Evolutionary conservation across 2,888 invertebrate species (phyloP).

Genomic region (Drosophila mimetica): DNA sequence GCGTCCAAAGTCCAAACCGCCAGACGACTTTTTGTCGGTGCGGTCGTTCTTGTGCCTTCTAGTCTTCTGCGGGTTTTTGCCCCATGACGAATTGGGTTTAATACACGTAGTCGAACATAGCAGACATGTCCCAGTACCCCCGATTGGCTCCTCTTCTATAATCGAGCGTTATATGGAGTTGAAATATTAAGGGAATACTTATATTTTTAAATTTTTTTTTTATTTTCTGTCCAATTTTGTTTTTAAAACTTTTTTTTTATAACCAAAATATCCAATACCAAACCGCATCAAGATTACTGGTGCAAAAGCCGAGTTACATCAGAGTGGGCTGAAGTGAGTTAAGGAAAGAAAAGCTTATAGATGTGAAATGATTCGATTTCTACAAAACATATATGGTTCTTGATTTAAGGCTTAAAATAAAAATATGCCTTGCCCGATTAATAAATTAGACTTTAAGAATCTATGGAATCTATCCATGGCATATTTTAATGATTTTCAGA

Average conservation of each 20-base stretch:
- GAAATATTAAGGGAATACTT: neutral
- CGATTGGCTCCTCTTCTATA: neutral
- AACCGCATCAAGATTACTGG: neutral
- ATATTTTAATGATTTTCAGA: neutral
- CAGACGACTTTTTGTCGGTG: conserved; percentile 44
- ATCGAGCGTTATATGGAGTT: neutral
- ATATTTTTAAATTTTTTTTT: neutral
- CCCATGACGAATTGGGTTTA: conserved; percentile 25
- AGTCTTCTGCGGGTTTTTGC: conserved; percentile 13
- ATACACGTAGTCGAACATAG: conserved; percentile 10
- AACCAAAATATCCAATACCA: neutral
- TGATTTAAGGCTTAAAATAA: neutral
- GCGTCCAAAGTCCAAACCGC: conserved; percentile 66
- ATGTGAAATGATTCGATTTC: too few relatives aligned
- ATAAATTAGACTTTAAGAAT: too few relatives aligned
- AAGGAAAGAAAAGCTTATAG: too few relatives aligned
- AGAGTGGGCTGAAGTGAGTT: neutral
- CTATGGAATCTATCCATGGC: neutral
- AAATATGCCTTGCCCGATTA: too few relatives aligned
- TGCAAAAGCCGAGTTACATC: neutral
- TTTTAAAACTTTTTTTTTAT: neutral
- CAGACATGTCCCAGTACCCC: conserved; percentile 7
- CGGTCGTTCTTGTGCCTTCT: conserved; percentile 17
- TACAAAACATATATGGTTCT: neutral
- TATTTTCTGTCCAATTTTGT: neutral